phyloP scores from a whole-genome alignment of 1,140 invertebrate genomes.

The Drosophila equinoxialis region DNA sequence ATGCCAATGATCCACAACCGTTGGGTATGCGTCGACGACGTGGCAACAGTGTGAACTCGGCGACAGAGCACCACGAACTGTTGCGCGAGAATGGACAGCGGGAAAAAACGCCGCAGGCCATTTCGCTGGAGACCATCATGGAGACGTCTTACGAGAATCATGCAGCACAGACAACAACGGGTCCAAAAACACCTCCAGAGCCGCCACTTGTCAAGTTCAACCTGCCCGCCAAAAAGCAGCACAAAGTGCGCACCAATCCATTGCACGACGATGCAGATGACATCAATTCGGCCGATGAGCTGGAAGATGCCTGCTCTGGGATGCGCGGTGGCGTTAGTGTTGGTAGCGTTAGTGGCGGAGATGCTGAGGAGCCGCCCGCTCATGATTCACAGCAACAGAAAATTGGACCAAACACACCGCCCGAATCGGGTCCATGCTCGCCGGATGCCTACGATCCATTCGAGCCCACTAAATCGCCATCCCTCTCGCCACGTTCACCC shows the following conservation, averaged over 20 bases:
- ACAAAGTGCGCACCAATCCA: conserved; percentile 86
- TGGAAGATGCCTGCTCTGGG: conserved; percentile 54
- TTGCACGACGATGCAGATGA: conserved; percentile 85
- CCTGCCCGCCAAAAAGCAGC: conserved; percentile 85
- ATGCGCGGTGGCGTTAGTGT: conserved; percentile 10
- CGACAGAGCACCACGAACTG: conserved; percentile 41
- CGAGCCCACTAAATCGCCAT: conserved; percentile 92
- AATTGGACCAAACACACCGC: conserved; percentile 83
- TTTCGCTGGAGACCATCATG: conserved; percentile 69
- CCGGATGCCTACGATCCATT: conserved; percentile 93
- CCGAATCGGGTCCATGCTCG: conserved; percentile 80
- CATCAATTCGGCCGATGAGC: conserved; percentile 67
- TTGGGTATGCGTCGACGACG: conserved; percentile 36
- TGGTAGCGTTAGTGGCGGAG: background rate
- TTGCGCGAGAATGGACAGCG: conserved; percentile 61
- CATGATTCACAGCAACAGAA: conserved; percentile 68
- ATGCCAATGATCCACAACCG: conserved; percentile 82
- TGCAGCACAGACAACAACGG: conserved; percentile 71
- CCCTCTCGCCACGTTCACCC: conserved; percentile 83
- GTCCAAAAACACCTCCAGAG: conserved; percentile 90
- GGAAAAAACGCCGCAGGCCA: conserved; percentile 65
- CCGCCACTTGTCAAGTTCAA: conserved; percentile 88
- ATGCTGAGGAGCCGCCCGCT: conserved; percentile 29
- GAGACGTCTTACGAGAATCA: conserved; percentile 74
- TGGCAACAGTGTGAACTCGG: conserved; percentile 33